Conservation (phyloP, 2,113 vertebrate genomes). For the Rhineura floridana region DNA sequence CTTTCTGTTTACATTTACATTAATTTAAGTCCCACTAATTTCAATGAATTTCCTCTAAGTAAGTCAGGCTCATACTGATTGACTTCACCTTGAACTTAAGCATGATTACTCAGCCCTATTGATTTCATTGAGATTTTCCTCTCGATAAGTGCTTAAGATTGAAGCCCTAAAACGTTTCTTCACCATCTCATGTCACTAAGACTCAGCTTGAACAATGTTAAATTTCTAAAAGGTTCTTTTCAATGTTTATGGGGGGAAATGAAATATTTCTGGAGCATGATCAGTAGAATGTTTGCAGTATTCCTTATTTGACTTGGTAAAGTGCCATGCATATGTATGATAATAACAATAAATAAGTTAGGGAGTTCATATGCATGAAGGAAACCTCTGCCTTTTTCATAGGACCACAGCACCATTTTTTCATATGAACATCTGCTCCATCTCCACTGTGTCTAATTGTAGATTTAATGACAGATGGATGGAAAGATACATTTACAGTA, state of each 20-base stretch:
- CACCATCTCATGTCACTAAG: neutral
- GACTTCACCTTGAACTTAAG: no score
- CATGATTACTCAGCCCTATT: no score
- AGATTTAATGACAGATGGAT: slow-evolving; percentile 9
- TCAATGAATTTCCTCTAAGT: no score
- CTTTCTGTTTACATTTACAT: neutral
- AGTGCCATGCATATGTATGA: neutral
- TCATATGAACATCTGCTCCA: slow-evolving; percentile 10
- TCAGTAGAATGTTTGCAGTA: neutral
- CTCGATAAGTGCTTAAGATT: no score
- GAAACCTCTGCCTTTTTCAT: slow-evolving; percentile 17
- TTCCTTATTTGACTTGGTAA: neutral
- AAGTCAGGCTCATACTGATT: no score
- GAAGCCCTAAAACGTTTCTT: neutral
- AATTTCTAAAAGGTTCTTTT: neutral
- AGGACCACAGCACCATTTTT: neutral
- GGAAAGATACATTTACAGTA: slow-evolving; percentile 8
- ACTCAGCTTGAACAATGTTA: neutral
- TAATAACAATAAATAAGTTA: neutral
- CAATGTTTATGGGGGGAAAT: neutral
- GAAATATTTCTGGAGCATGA: neutral
- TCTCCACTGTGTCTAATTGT: neutral
- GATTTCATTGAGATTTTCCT: no score
- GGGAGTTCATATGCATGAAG: neutral
- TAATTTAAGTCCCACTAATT: neutral